These are phyloP conservation scores for Athene noctua DNA, from an alignment of 2,113 vertebrate genomes.

Conservation along the genomic window DNA sequence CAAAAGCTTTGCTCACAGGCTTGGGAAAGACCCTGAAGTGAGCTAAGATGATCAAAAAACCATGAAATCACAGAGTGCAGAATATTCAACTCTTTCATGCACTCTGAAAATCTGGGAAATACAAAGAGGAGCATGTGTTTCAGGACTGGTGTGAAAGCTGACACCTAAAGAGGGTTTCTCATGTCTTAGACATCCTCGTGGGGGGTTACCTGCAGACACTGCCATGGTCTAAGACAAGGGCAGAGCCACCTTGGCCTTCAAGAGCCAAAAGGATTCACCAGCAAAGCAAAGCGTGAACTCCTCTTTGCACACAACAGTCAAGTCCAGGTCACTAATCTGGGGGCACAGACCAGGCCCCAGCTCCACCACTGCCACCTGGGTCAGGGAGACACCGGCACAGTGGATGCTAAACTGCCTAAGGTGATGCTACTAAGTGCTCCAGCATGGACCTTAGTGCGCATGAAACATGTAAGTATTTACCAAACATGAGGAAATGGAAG, in stretches of 20 bases:
- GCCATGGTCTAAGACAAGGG: background rate
- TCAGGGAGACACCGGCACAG: background rate
- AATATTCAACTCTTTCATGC: background rate
- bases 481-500: background rate
- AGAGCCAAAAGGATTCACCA: background rate
- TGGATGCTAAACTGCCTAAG: background rate
- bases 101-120: background rate
- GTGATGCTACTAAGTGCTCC: background rate
- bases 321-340: background rate
- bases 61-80: background rate
- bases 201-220: background rate
- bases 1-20: slow-evolving; percentile 2
- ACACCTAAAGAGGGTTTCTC: background rate
- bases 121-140: background rate
- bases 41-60: background rate
- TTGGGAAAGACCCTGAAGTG: background rate
- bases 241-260: background rate
- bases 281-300: background rate
- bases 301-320: background rate
- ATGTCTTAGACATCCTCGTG: rapidly evolving
- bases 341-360: background rate
- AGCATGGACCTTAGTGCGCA: rapidly evolving
- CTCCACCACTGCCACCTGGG: background rate
- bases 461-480: background rate
- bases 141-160: background rate